Percentiles rank a stretch among this genome's conserved stretches.
These are phyloP conservation scores for Alligator sinensis DNA, from an alignment of 2,113 vertebrate genomes.

Conservation along the genomic window DNA sequence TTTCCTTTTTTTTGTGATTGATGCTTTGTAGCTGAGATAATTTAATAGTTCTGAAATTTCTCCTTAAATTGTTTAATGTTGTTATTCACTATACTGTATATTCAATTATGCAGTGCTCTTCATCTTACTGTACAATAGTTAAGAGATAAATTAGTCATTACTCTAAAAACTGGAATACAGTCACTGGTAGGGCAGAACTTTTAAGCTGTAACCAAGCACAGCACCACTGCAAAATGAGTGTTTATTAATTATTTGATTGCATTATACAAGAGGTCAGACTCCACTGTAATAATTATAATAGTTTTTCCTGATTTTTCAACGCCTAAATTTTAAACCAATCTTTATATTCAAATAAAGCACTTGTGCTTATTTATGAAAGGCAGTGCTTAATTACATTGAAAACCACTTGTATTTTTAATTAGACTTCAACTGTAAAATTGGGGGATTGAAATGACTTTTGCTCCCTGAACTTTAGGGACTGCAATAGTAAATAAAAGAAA, in stretches of 20 bases:
- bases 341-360: not conserved
- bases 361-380: not conserved
- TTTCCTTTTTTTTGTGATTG: not conserved
- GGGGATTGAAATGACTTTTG: not conserved
- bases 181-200: not conserved
- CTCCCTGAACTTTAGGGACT: slow-evolving; percentile 15
- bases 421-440: not conserved
- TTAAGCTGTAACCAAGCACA: accelerated
- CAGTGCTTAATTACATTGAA: not conserved
- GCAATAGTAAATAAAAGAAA: slow-evolving; percentile 22
- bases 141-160: accelerated
- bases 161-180: accelerated
- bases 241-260: accelerated
- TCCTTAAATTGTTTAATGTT: not conserved
- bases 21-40: not conserved
- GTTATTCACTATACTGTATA: accelerated
- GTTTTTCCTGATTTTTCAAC: not conserved
- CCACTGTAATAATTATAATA: no score
- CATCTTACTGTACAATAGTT: accelerated
- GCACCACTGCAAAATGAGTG: not conserved
- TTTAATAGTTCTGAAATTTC: not conserved
- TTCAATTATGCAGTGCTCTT: accelerated
- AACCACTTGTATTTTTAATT: not conserved
- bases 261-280: not conserved
- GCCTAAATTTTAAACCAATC: not conserved